Evolutionary conservation across 2,797 vertebrate species (phyloP).

Genomic region (Chelonia mydas): DNA sequence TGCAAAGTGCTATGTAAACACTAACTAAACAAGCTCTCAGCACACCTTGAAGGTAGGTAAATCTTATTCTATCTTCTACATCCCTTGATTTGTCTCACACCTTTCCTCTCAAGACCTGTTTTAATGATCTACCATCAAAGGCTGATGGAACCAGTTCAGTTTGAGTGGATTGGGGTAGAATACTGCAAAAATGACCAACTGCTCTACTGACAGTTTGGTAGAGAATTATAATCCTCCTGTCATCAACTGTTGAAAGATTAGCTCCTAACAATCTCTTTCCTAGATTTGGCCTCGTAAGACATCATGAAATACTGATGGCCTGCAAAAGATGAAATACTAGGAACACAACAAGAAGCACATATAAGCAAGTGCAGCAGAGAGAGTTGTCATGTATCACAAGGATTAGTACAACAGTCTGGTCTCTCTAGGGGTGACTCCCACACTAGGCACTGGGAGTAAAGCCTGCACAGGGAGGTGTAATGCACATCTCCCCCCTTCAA

Average conservation of each 20-base stretch:
- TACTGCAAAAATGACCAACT: background rate
- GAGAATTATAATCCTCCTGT: background rate
- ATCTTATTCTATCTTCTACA: background rate
- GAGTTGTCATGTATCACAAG: rapidly evolving
- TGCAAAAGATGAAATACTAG: background rate
- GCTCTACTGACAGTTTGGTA: background rate
- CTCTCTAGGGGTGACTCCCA: background rate
- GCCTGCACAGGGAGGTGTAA: rapidly evolving
- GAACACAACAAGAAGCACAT: background rate
- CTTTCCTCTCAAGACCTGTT: background rate
- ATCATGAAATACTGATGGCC: background rate
- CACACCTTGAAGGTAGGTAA: background rate
- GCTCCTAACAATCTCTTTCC: background rate
- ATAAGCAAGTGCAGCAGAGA: background rate
- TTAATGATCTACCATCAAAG: background rate
- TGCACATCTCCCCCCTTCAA: rapidly evolving
- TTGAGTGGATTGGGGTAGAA: background rate
- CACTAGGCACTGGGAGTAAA: background rate
- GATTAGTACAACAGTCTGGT: background rate
- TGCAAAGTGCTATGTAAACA: background rate
- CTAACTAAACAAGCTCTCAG: background rate
- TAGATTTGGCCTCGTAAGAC: background rate
- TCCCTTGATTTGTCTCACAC: background rate
- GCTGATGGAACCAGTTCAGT: background rate
- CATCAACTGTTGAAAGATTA: background rate